These are phyloP conservation scores for Anniella stebbinsi DNA, from an alignment of 2,797 vertebrate genomes.

Conservation along the genomic window DNA sequence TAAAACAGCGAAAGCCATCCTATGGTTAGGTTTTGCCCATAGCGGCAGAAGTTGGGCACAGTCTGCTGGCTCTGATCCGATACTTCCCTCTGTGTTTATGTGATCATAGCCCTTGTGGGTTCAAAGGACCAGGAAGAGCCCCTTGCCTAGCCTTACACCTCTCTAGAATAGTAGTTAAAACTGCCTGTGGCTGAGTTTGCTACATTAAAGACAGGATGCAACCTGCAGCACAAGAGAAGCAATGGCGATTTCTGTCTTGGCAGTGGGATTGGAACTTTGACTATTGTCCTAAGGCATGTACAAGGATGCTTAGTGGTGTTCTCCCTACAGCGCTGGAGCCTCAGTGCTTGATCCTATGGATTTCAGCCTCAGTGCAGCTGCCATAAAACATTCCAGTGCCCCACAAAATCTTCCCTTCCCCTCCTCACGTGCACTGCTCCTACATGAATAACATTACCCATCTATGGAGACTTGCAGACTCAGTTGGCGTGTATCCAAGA, in stretches of 20 bases:
- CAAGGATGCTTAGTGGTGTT: not conserved
- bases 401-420: not conserved
- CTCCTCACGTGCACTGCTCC: not conserved
- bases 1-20: not conserved
- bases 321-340: not conserved
- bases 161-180: not conserved
- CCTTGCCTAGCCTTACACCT: not conserved
- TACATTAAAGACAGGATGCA: not conserved
- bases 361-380: not conserved
- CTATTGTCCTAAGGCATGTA: not conserved
- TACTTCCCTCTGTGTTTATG: not conserved
- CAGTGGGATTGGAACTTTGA: not conserved
- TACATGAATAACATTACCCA: not conserved
- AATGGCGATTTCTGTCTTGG: not conserved
- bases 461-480: not conserved
- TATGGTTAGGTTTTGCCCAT: not conserved
- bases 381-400: not conserved
- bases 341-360: not conserved
- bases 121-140: not conserved
- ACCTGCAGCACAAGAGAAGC: not conserved
- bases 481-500: not conserved
- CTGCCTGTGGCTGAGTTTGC: not conserved
- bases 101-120: too few species aligned
- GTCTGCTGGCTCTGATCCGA: not conserved
- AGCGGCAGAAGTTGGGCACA: not conserved